These are phyloP conservation scores for Garra rufa DNA, from an alignment of 2,113 vertebrate species.

Conservation along the genomic window DNA sequence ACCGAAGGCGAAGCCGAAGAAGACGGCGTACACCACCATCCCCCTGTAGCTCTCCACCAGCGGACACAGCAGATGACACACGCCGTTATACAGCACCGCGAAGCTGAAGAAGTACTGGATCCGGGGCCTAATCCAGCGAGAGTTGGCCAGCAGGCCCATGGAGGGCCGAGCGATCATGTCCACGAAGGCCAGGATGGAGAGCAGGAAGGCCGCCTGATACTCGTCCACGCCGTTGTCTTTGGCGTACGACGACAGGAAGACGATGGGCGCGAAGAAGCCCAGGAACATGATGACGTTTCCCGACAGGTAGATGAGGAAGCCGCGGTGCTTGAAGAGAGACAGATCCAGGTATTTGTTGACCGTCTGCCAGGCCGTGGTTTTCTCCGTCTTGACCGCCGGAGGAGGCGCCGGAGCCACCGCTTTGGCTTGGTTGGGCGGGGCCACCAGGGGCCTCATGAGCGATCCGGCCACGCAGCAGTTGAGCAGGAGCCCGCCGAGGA, in stretches of 20 bases:
- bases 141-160: conserved; percentile 91
- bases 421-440: conserved; percentile 58
- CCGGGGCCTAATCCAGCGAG: conserved; percentile 84
- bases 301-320: conserved; percentile 95
- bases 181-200: conserved; percentile 93
- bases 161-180: conserved; percentile 95
- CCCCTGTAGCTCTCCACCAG: conserved; percentile 83
- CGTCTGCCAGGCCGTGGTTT: conserved; percentile 70
- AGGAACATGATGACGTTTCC: conserved; percentile 97
- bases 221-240: conserved; percentile 93
- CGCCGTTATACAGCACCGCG: conserved; percentile 89
- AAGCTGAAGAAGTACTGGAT: conserved; percentile 98
- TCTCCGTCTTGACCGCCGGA: conserved; percentile 64
- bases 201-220: conserved; percentile 91
- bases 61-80: conserved; percentile 92
- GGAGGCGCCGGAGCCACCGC: no score
- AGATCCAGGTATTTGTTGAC: conserved; percentile 92
- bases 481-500: conserved; percentile 89
- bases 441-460: conserved; percentile 90
- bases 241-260: conserved; percentile 93
- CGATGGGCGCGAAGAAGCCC: conserved; percentile 94
- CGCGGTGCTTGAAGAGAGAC: conserved; percentile 93
- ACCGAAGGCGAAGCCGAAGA: conserved; percentile 96
- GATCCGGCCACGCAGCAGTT: conserved; percentile 93
- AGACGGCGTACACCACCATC: conserved; percentile 88